Evolutionary conservation across 2,113 vertebrate species (phyloP).

Genomic region (Heptranchias perlo): DNA sequence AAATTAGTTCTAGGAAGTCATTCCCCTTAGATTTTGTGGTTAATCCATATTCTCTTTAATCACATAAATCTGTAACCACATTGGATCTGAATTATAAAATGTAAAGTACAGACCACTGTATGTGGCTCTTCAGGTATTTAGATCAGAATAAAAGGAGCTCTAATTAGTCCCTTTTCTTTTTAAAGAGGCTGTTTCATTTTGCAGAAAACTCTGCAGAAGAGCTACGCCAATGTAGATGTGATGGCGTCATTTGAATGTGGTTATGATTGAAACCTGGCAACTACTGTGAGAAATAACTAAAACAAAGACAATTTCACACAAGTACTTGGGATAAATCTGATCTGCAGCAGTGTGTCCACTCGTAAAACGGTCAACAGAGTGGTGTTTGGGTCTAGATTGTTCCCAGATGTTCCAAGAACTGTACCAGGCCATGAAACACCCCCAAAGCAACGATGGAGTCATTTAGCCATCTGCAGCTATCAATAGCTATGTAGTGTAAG

Average conservation of each 20-base stretch:
- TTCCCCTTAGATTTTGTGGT: background rate
- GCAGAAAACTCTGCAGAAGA: background rate
- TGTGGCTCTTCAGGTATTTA: background rate
- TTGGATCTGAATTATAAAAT: background rate
- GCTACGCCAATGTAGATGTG: background rate
- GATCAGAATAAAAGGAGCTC: background rate
- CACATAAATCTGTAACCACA: background rate
- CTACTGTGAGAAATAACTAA: background rate
- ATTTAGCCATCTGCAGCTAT: conserved; percentile 7
- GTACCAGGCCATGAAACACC: background rate
- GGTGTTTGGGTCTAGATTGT: background rate
- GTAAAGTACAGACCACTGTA: background rate
- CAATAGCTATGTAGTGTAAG: background rate
- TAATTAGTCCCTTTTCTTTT: background rate
- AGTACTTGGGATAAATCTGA: background rate
- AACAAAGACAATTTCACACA: background rate
- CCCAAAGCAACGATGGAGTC: background rate
- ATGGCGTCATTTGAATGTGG: background rate
- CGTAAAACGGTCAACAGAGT: background rate
- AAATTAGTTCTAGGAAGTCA: conserved; percentile 5
- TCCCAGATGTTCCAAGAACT: background rate
- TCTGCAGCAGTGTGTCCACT: background rate
- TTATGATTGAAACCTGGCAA: background rate
- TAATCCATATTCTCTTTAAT: conserved; percentile 2
- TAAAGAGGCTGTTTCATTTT: background rate